A percentile compares a stretch with the other conserved stretches of the same genome.
phyloP scores from a whole-genome alignment of 2,113 vertebrate genomes.

The Octodon degus region DNA sequence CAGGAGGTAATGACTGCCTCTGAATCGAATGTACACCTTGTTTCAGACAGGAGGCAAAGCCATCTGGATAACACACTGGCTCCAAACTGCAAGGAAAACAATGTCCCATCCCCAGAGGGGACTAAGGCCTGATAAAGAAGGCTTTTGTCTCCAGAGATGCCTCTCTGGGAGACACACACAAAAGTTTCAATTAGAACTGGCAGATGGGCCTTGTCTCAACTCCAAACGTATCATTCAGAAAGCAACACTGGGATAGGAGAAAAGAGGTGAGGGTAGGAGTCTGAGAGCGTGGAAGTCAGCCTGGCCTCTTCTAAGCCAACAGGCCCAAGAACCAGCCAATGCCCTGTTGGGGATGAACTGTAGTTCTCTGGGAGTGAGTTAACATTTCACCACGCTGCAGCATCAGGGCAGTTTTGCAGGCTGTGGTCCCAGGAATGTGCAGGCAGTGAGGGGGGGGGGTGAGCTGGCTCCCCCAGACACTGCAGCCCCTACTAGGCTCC shows the following conservation, averaged over 20 bases:
- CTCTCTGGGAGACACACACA: conserved; percentile 77
- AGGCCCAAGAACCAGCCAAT: conserved; percentile 27
- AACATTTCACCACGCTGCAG: not conserved
- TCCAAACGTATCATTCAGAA: conserved; percentile 40
- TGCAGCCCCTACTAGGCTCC: not conserved
- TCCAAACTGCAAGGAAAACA: conserved; percentile 84
- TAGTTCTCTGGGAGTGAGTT: not conserved
- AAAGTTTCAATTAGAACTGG: conserved; percentile 73
- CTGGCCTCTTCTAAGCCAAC: not conserved
- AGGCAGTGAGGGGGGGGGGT: not conserved
- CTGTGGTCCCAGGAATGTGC: too few relatives aligned
- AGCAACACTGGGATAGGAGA: conserved; percentile 1
- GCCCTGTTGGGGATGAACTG: not conserved
- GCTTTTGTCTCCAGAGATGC: conserved; percentile 83
- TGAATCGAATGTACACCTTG: conserved; percentile 82
- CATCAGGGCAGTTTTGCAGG: not conserved
- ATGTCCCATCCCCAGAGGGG: conserved; percentile 82
- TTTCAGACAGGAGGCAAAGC: conserved; percentile 86
- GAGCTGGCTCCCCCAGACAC: not conserved
- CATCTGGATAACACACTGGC: conserved; percentile 84
- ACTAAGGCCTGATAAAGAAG: conserved; percentile 77
- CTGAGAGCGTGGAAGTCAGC: conserved; percentile 25
- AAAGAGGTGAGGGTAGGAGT: not conserved
- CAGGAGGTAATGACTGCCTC: conserved; percentile 86
- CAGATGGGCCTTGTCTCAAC: conserved; percentile 70